phyloP scores from a whole-genome alignment of 2,113 vertebrate species.

The Tupaia chinensis region DNA sequence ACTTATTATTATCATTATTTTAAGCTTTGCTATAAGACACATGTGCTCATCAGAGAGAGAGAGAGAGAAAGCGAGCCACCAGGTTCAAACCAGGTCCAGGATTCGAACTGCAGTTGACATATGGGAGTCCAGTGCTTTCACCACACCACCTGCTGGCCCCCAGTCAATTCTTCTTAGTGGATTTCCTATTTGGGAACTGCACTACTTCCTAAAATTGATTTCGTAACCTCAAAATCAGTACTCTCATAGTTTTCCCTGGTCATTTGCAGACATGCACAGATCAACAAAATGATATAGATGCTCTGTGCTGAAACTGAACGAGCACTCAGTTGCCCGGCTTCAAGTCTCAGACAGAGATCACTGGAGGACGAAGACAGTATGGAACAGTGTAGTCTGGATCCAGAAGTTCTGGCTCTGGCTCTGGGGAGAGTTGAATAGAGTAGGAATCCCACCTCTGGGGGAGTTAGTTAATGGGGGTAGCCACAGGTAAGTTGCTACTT shows the following conservation, averaged over 20 bases:
- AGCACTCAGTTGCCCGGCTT: not conserved
- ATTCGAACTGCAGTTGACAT: too few relatives aligned
- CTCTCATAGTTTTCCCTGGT: not conserved
- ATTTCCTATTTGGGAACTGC: not conserved
- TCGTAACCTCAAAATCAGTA: not conserved
- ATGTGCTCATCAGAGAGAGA: too few relatives aligned
- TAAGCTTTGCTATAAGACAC: too few relatives aligned
- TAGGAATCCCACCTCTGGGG: not conserved
- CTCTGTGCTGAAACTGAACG: not conserved
- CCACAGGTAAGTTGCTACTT: not conserved
- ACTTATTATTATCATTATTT: too few relatives aligned
- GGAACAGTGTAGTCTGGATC: not conserved
- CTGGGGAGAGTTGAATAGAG: not conserved
- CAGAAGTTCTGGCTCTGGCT: not conserved
- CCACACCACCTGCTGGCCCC: too few relatives aligned
- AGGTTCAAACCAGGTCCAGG: too few relatives aligned
- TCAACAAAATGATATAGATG: not conserved
- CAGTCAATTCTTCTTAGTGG: not conserved
- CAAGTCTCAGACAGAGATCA: not conserved
- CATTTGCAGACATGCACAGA: not conserved
- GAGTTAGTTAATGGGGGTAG: not conserved
- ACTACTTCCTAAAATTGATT: slow-evolving; percentile 5
- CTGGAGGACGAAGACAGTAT: not conserved
- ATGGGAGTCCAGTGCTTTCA: too few relatives aligned
- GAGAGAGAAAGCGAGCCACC: too few relatives aligned